Percentiles rank a stretch among this genome's conserved stretches.
Evolutionary conservation across 37 sponge, comb jelly and placozoan genomes (phyloP).

Genomic region (Crambe crambe): DNA sequence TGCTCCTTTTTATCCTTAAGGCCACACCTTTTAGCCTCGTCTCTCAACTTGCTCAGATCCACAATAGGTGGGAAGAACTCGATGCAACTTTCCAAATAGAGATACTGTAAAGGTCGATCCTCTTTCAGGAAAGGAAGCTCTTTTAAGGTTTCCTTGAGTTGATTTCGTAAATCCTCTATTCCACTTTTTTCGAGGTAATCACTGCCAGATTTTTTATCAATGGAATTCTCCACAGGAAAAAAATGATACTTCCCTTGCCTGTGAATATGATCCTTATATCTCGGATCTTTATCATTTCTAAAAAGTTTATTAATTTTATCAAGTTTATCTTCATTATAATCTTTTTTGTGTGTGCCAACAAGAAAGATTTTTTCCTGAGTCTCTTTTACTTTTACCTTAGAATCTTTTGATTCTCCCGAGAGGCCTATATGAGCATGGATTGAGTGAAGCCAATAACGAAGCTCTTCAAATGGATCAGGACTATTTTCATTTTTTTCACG

Average conservation of each 20-base stretch:
- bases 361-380: slow-evolving; percentile 21
- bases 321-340: slow-evolving; percentile 3
- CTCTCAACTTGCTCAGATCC: background rate
- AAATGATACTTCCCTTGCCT: background rate
- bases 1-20: background rate
- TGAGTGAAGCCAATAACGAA: slow-evolving; percentile 65
- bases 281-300: background rate
- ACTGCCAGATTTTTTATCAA: background rate
- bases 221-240: slow-evolving; percentile 45
- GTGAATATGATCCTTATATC: slow-evolving; percentile 14
- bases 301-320: slow-evolving; percentile 5
- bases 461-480: background rate
- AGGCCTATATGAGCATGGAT: slow-evolving; percentile 49
- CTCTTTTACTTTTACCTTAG: background rate
- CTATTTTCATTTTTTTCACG: background rate
- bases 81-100: slow-evolving; percentile 17
- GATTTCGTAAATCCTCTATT: slow-evolving; percentile 14
- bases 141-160: slow-evolving; percentile 8
- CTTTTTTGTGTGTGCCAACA: slow-evolving; percentile 45
- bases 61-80: background rate
- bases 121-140: slow-evolving; percentile 34
- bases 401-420: background rate
- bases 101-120: slow-evolving; percentile 38
- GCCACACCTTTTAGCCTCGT: background rate
- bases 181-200: slow-evolving; percentile 38